phyloP scores from a whole-genome alignment of 2,113 vertebrate genomes.

The Phainopepla nitens region DNA sequence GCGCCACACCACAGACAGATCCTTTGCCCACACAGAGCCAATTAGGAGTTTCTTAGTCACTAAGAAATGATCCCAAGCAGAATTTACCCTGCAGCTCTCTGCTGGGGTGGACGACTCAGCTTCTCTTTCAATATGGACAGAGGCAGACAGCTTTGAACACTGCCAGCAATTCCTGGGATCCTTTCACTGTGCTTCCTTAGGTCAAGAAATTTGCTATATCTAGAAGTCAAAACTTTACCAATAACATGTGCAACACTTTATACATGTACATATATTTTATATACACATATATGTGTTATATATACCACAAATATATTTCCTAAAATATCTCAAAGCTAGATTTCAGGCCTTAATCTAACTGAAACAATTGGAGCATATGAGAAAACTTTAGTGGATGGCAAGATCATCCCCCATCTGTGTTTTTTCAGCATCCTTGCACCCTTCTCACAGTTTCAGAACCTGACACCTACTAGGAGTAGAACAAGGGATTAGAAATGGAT shows the following conservation, averaged over 20 bases:
- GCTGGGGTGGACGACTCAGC: neutral
- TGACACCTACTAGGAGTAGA: neutral
- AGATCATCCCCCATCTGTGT: neutral
- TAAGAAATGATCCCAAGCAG: neutral
- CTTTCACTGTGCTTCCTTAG: neutral
- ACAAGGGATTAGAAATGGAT: neutral
- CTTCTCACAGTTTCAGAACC: neutral
- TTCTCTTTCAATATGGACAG: neutral
- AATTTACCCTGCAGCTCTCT: constrained; percentile 4
- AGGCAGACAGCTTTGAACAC: neutral
- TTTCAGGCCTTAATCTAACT: neutral
- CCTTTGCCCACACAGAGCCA: neutral
- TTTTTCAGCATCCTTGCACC: neutral
- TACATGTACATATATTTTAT: neutral
- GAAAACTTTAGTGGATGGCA: neutral
- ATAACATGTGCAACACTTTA: neutral
- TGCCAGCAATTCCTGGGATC: neutral
- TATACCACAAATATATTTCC: neutral
- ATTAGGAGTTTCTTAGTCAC: neutral
- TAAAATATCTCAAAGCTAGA: neutral
- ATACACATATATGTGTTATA: neutral
- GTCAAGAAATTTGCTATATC: neutral
- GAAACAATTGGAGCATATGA: neutral
- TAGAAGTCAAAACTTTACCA: neutral
- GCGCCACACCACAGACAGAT: neutral